Base-by-base conservation (phyloP, 1,140 invertebrate species). In the Papilio aristodemus region DNA sequence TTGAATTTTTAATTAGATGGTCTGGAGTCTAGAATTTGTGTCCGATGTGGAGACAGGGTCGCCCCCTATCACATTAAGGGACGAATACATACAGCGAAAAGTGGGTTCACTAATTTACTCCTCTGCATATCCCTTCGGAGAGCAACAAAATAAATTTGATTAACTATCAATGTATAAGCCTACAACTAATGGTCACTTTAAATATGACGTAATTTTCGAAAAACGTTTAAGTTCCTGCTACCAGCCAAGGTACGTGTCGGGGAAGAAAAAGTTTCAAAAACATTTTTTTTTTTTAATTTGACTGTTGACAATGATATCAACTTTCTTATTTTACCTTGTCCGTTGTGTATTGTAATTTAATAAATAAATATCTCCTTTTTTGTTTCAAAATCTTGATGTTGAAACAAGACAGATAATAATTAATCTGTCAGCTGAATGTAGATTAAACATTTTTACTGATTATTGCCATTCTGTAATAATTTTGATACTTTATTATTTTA, bases 251-350 rank as follows among this genome's bases (percentile, higher is more conserved):
- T n/a, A 71, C 41, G 38, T 38, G 13, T 17, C 6, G 43, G 43
- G 17, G 7, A 17, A 8, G 2, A 7, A 43, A 46, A 19, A 46
- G 8, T 46, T 8, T 17, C 14, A 46, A 46, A 19, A 1, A 14
- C 13, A 41, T 13, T 43, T 1, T 43, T 14, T 13, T 39, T 22
- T 57, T 67, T 6, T 67, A 10, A 6, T 32, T 54, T 50, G 54
- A 50, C 36, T 50, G 41, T 37, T 14, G 41, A 39, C 43, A 66
- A 58, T 36, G 36, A 68, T 39, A 43, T 46, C 43, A 46, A 46
- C 43, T 46, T 46, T 46, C 43, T 46, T 46, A 46, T 10, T 46
- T 46, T 46, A 46, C 43, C 43, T 46, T 46, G 43, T 19, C 27
- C 6, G 2, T 32, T 32, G 36, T 60, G 46, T 32, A 9, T 54